Base-by-base conservation (phyloP, 2,113 vertebrate species). In the Dromas ardeola region DNA sequence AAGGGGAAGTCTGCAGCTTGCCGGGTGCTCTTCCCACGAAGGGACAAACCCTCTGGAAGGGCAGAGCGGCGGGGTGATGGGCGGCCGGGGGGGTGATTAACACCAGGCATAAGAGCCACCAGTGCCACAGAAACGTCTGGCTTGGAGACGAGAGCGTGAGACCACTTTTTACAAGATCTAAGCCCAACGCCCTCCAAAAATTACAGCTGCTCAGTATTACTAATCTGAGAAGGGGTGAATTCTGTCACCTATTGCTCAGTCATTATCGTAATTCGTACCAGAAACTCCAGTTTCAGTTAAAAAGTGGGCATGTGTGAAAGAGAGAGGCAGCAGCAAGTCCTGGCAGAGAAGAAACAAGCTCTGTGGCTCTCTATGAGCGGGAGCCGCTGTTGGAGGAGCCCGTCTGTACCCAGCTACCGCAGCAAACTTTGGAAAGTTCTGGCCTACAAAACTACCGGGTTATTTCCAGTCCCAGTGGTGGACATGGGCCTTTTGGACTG, bases 51-150 rank as follows among this genome's bases (percentile, higher is more conserved):
- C 22, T 36, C 56, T 52, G 0, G 5, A 34, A n/a, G 43, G 40
- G 36, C 77, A 56, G 70, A 50, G 34, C 1, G 0, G 2, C 3
- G 36, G 40, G 63, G 49, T 2, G 9, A 15, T 0, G 2, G 52
- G 56, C 4, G 2, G 76, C 21, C 43, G 30, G 17, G 16, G 17
- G 30, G 61, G 67, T 22, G 62, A 59, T 86, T 56, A 65, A 30
- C 32, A 55, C 53, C 2, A 3, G 15, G 32, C 38, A 43, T 13
- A 47, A 36, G 77, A 84, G 61, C n/a, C 50, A 30, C 25, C 27
- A 6, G 10, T 2, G 36, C 29, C 63, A 47, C 38, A 36, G 59
- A 45, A 52, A 63, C 10, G 8, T 22, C 59, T 10, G n/a, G 15
- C 17, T 1, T 15, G 19, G 53, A 83, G 30, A 49, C 2, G 9